Evolutionary conservation across 1,140 invertebrate genomes (phyloP).

Genomic region (Pemphigus obesinymphae): DNA sequence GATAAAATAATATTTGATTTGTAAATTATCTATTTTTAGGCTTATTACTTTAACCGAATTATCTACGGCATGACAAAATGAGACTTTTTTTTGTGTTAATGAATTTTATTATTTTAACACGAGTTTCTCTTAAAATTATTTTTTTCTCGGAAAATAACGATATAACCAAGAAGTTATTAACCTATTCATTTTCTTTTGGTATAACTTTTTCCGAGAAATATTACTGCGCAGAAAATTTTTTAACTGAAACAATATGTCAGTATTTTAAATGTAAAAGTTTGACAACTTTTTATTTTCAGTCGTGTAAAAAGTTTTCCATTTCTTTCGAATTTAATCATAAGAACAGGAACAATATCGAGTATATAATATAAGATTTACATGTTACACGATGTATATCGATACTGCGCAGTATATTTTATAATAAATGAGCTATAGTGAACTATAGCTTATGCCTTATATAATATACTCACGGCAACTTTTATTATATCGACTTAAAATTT

Average conservation of each 20-base stretch:
- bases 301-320: neutral
- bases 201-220: neutral
- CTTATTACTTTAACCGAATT: neutral
- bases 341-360: no score
- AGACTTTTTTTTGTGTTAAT: neutral
- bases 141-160: neutral
- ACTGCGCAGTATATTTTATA: neutral
- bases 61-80: neutral
- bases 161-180: neutral
- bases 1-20: no score
- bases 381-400: neutral
- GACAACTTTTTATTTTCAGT: neutral
- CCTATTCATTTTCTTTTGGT: neutral
- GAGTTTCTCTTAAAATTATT: neutral
- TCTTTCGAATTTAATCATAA: neutral
- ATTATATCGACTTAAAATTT: neutral
- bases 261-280: neutral
- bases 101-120: neutral
- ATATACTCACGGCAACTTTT: neutral
- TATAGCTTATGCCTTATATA: no score
- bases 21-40: neutral
- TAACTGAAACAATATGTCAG: neutral
- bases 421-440: no score
- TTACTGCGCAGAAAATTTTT: neutral
- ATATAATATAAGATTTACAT: neutral